A percentile compares a stretch with the other conserved stretches of the same genome.
Evolutionary conservation across 2,888 invertebrate species (phyloP).

Genomic region (Brachypterus glaber): DNA sequence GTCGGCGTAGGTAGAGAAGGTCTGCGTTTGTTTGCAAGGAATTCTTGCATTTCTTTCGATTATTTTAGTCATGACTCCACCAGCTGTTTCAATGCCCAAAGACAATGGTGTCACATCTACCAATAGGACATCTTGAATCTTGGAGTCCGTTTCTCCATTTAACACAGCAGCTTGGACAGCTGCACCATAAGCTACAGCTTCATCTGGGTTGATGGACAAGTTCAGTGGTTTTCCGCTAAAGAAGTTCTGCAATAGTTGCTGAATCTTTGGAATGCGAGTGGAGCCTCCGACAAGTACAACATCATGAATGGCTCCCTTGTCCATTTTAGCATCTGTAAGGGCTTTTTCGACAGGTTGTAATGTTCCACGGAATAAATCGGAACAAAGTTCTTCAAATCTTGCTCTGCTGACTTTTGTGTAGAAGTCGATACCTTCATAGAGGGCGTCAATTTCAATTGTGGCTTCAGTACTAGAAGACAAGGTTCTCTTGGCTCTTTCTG

Average conservation of each 20-base stretch:
- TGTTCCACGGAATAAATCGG: conserved; percentile 59
- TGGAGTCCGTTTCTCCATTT: conserved; percentile 47
- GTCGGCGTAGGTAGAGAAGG: conserved; percentile 57
- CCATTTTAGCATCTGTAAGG: conserved; percentile 65
- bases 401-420: conserved; percentile 64
- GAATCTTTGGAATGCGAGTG: conserved; percentile 70
- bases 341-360: conserved; percentile 63
- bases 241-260: conserved; percentile 62
- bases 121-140: conserved; percentile 63
- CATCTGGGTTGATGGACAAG: conserved; percentile 36
- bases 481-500: conserved; percentile 69
- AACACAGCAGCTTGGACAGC: conserved; percentile 36
- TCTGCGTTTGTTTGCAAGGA: conserved; percentile 46
- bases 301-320: conserved; percentile 66
- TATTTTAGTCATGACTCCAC: conserved; percentile 62
- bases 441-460: conserved; percentile 63
- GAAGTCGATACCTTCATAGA: conserved; percentile 64
- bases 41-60: conserved; percentile 48
- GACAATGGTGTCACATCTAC: conserved; percentile 62
- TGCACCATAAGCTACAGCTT: conserved; percentile 37
- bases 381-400: conserved; percentile 65
- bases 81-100: conserved; percentile 69
- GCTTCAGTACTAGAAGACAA: conserved; percentile 70
- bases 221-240: conserved; percentile 50
- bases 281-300: conserved; percentile 76